Conservation (phyloP, 1,140 invertebrate species). For the Listronotus bonariensis region DNA sequence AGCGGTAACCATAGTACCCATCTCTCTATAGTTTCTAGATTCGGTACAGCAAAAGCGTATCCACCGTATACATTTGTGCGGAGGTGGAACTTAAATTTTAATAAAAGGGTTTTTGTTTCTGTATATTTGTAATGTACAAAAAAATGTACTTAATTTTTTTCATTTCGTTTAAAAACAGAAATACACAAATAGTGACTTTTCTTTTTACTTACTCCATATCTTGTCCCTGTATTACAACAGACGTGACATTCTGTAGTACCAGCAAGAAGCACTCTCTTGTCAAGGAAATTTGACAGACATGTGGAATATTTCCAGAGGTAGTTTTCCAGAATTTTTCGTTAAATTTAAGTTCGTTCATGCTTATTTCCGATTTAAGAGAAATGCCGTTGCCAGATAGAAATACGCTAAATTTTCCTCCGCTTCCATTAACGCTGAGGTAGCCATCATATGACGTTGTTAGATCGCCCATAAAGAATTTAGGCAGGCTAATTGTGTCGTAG, state of each 20-base stretch:
- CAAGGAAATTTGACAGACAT: conserved; percentile 54
- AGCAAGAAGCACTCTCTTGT: conserved; percentile 85
- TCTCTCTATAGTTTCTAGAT: no score
- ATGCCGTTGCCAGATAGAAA: conserved; percentile 42
- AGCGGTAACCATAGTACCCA: no score
- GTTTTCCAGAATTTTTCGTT: conserved; percentile 58
- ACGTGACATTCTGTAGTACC: conserved; percentile 82
- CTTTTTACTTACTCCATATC: conserved; percentile 31
- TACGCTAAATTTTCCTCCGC: conserved; percentile 32
- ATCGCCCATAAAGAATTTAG: conserved; percentile 84
- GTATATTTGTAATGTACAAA: no score
- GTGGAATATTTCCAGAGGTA: conserved; percentile 17
- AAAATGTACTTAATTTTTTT: no score
- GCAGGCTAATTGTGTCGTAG: conserved; percentile 51
- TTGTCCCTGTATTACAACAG: conserved; percentile 60
- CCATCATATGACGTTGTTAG: conserved; percentile 92
- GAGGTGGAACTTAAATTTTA: no score
- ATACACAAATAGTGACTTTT: neutral
- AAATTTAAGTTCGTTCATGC: conserved; percentile 58
- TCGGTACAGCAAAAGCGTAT: no score
- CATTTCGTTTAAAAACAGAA: neutral
- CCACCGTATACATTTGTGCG: no score
- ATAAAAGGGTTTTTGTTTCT: no score
- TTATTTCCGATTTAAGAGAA: conserved; percentile 30
- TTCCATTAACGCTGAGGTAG: conserved; percentile 63